Conservation (phyloP, 2,797 vertebrate genomes). For the Platalea minor region DNA sequence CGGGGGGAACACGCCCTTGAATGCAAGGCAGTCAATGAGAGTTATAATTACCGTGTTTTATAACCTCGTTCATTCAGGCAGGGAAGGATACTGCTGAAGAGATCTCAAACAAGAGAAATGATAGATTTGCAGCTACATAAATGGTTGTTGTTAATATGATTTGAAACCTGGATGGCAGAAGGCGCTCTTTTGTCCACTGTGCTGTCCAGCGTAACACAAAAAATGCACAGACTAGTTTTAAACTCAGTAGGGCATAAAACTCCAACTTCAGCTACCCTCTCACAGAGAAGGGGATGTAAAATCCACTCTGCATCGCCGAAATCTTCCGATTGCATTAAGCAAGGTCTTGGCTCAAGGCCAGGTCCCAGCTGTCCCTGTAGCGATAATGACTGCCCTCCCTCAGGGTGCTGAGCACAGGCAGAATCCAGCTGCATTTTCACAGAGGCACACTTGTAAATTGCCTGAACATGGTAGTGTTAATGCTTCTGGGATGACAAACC, state of each 20-base stretch:
- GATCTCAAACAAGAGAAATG: neutral
- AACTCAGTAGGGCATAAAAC: neutral
- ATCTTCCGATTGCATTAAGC: neutral
- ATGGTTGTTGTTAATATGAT: neutral
- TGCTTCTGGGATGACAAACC: neutral
- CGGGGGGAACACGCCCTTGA: slow-evolving; percentile 27
- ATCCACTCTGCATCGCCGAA: neutral
- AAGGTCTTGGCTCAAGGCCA: slow-evolving; percentile 21
- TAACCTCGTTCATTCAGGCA: slow-evolving; percentile 38
- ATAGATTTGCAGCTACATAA: neutral
- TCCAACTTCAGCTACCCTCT: neutral
- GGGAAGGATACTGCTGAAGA: neutral
- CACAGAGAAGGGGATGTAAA: neutral
- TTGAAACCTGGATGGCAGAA: slow-evolving; percentile 2
- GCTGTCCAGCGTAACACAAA: neutral
- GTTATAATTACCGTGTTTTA: slow-evolving; percentile 53
- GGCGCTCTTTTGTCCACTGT: neutral
- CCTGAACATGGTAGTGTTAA: neutral
- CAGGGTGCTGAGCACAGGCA: neutral
- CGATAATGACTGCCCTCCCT: neutral
- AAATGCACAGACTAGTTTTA: neutral
- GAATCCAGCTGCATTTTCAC: slow-evolving; percentile 5
- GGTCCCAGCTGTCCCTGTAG: slow-evolving; percentile 23
- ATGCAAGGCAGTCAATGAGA: slow-evolving; percentile 51
- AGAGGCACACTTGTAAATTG: neutral